phyloP scores from a whole-genome alignment of 2,888 invertebrate species.

The Agonopterix subpropinquella region DNA sequence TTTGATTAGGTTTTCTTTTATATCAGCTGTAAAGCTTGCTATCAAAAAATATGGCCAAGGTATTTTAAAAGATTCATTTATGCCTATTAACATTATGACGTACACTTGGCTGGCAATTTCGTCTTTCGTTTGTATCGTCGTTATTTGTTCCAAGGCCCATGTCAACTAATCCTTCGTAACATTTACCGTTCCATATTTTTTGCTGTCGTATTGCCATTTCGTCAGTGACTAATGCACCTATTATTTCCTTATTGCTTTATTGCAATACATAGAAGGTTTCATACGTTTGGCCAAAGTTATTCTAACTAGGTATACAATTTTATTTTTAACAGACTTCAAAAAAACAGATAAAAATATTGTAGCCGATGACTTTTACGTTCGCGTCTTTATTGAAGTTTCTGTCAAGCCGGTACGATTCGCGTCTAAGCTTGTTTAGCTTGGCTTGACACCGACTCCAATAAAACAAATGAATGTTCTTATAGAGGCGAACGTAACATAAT shows the following conservation, averaged over 20 bases:
- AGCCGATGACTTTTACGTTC: no score
- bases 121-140: conserved; percentile 7
- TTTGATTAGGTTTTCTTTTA: conserved; percentile 10
- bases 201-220: conserved; percentile 19
- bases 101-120: conserved; percentile 13
- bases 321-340: no score
- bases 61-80: conserved; percentile 14
- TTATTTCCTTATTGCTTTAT: conserved; percentile 4
- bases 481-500: no score
- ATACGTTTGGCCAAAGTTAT: no score
- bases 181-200: conserved; percentile 15
- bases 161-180: conserved; percentile 10
- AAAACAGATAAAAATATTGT: no score
- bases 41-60: conserved; percentile 16
- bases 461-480: no score
- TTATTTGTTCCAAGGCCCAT: conserved; percentile 12
- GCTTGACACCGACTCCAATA: no score
- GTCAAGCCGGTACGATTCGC: no score
- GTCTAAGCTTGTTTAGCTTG: no score
- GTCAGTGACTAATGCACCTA: conserved; percentile 7
- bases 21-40: conserved; percentile 8
- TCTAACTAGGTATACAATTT: no score
- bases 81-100: conserved; percentile 12
- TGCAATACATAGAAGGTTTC: no score
- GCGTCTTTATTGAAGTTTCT: no score